These are phyloP conservation scores for Gnathonemus longibarbis DNA, from an alignment of 2,113 vertebrate species.

Conservation along the genomic window DNA sequence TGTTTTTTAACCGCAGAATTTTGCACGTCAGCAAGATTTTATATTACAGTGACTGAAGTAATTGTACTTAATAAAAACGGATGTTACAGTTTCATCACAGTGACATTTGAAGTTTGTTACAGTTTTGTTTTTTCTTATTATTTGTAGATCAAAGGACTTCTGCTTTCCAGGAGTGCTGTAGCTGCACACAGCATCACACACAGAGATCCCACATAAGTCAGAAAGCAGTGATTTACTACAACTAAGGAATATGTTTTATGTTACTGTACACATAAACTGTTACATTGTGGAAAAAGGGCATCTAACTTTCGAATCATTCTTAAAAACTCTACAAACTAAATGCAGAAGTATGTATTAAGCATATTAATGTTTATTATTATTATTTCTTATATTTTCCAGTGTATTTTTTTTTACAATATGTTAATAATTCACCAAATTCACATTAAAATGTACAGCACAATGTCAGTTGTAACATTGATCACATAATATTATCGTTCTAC, in stretches of 20 bases:
- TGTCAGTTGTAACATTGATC: neutral
- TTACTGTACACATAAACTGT: neutral
- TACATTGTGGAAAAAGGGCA: neutral
- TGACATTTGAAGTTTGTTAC: neutral
- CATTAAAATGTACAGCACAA: neutral
- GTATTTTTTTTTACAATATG: neutral
- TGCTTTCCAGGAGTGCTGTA: neutral
- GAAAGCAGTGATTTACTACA: neutral
- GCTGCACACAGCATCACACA: neutral
- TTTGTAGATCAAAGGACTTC: neutral
- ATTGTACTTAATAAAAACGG: neutral
- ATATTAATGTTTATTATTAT: neutral
- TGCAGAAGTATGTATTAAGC: neutral
- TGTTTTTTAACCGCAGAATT: neutral
- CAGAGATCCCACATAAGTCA: neutral
- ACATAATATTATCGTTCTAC: neutral
- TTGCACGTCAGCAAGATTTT: conserved; percentile 3
- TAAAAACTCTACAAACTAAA: neutral
- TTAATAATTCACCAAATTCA: neutral
- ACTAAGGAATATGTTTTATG: neutral
- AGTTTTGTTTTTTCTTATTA: neutral
- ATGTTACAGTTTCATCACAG: neutral
- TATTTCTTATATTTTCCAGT: neutral
- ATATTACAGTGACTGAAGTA: conserved; percentile 1
- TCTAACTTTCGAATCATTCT: neutral